Base-by-base conservation (phyloP, 2,113 vertebrate genomes). In the Catharus bicknelli region DNA sequence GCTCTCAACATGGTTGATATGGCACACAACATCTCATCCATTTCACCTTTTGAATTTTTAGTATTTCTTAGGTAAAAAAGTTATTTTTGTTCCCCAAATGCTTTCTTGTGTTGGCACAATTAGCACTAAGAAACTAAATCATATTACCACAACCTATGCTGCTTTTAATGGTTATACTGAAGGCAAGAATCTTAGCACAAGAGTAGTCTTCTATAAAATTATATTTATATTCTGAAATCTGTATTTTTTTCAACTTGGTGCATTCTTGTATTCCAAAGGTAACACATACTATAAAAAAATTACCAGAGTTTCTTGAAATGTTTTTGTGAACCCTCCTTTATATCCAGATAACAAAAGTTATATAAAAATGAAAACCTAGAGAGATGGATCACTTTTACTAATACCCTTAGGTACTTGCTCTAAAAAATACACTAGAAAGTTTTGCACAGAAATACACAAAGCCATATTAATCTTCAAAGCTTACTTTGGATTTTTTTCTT, bases 1-100 rank as follows among this genome's bases (percentile, higher is more conserved):
- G 50, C 10, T 69, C 13, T 11, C 14, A 76, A 26, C 4, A n/a
- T 0, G 0, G 11, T 3, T 68, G 9, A 17, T 55, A 54, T 32
- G 13, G 12, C 23, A 64, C 11, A 32, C 6, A 34, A 53, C 1
- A 58, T 22, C 23, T 43, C 18, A 53, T 32, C 16, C 30, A 55
- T 22, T 88, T 53, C 0, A 68, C 30, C 18, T 29, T 78, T 47
- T 21, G 12, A 30, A 48, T 43, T 84, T 78, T 63, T 43, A 68
- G 1, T 61, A 20, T 73, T 85, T 61, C 25, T 91, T 72, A 48
- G 16, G 19, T 29, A 61, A 43, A 11, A 48, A 85, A 83, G 5
- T 21, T 61, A 61, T 34, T 80, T 94, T 68, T 75, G 11, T 55
- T 66, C 23, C 18, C 13, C 20, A 74, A 74, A 54, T 32, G 8